Base-by-base conservation (phyloP, 1,140 invertebrate genomes). In the Drosophila arawakana region DNA sequence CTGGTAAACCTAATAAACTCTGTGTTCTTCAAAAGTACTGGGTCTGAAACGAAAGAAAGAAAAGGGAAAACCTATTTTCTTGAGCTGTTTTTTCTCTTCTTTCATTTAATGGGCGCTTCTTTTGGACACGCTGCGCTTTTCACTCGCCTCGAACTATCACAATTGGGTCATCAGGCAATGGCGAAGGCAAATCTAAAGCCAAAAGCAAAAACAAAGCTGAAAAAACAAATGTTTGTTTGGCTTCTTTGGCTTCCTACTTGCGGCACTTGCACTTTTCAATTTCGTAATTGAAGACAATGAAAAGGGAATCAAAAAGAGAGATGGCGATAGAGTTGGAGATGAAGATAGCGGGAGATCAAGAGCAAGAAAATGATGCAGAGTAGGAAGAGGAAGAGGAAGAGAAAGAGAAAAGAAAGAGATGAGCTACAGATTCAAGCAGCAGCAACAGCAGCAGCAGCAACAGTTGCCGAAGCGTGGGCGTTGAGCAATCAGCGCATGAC, bases 191-290 rank as follows among this genome's bases (percentile, higher is more conserved):
- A 30, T 30, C 25, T 30, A 30, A 30, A 30, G 25, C 25, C 25
- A 30, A 30, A 30, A 30, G 25, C 25, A 30, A 30, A 30, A 30
- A 30, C 25, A 30, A 30, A 30, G 25, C 25, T 30, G 18, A 21
- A 52, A 62, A 68, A 49, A 57, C 47, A 68, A 68, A 68, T 67
- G 58, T 67, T 57, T 57, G 59, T 58, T 57, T 60, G 47, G 43
- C 47, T 69, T 58, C 41, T 47, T 30, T 61, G 47, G 37, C 25
- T 47, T 54, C 21, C 59, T 46, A 46, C 34, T 66, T 55, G 61
- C 61, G 55, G 76, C 83, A 86, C 83, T 86, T 86, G 83, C 83
- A 88, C 83, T 86, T 86, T 86, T 81, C 83, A 60, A 83, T 77
- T 77, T 79, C 68, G 76, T 76, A 78, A 78, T 78, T 76, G 76